phyloP scores from a whole-genome alignment of 1,140 invertebrate genomes.

The Mesaphorura yosii region DNA sequence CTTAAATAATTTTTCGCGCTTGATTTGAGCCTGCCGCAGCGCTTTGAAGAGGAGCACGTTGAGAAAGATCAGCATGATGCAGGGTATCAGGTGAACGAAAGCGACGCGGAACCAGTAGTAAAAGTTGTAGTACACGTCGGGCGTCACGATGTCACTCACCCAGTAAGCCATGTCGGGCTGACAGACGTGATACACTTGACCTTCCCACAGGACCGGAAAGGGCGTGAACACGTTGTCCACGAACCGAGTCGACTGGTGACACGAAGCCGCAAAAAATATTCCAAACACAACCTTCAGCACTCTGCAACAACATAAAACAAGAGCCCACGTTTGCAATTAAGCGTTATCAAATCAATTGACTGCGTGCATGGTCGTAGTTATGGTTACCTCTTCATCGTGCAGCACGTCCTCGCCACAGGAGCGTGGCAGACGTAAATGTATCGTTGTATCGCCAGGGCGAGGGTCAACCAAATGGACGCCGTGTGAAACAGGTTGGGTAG shows the following conservation, averaged over 20 bases:
- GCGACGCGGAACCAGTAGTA: constrained; percentile 78
- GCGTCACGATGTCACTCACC: constrained; percentile 50
- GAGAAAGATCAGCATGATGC: constrained; percentile 72
- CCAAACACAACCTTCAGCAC: constrained; percentile 62
- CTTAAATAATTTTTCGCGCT: constrained; percentile 65
- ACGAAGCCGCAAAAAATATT: constrained; percentile 58
- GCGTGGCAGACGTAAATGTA: constrained; percentile 89
- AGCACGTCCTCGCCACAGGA: constrained; percentile 67
- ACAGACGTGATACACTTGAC: constrained; percentile 37
- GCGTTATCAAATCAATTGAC: no score
- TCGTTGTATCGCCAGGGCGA: constrained; percentile 72
- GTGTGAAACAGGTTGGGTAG: constrained; percentile 82
- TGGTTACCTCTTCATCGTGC: constrained; percentile 74
- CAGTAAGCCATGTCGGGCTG: constrained; percentile 47
- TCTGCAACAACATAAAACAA: no score
- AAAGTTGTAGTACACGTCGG: constrained; percentile 61
- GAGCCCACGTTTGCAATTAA: no score
- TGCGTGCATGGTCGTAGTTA: no score
- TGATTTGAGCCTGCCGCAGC: constrained; percentile 64
- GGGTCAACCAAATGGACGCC: constrained; percentile 78
- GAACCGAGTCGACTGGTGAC: constrained; percentile 67
- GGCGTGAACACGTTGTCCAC: constrained; percentile 52
- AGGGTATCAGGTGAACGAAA: constrained; percentile 81
- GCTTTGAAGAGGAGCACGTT: constrained; percentile 77
- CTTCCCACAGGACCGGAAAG: constrained; percentile 49